Evolutionary conservation across 2,888 invertebrate genomes (phyloP), one percentile per base, ranked within the genome.

Genomic region (Athrips mouffetella): DNA sequence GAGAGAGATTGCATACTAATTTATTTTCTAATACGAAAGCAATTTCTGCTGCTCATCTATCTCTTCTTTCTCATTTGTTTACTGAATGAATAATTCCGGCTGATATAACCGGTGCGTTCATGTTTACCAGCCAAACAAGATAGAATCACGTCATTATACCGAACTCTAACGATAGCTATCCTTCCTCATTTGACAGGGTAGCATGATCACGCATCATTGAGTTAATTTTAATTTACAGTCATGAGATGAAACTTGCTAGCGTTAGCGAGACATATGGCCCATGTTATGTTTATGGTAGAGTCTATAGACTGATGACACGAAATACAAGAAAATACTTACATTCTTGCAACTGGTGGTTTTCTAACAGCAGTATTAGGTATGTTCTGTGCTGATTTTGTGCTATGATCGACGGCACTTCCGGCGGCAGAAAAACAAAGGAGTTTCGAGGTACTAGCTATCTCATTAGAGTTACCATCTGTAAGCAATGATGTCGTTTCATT

Each of bases 391-490:
- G 41, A 46, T 44, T 53, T 59, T 58, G 45, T 59, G 49, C 48
- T 61, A 39, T 50, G 33, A 29, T 18, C 30, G 11, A 53, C 20
- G n/a, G 37, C 52, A 50, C 60, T 58, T 25, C 56, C 50, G 49
- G 52, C 51, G 35, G 55, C 57, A 18, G 47, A 47, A 45, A 63
- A 51, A 57, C 53, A 51, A 47, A 57, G 65, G 35, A 49, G 52
- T 51, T 63, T 68, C 10, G 72, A 61, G 11, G 67, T 59, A 59
- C 62, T 70, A 2, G 68, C 59, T 59, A 87, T 71, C 63, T 81
- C 80, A 67, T 87, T 88, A 30, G 70, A 84, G 63, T 88, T 88
- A 29, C 71, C 73, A 66, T 87, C 87, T 45, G 67, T 86, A 25
- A 63, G 49, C 40, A 71, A 48, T 33, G 66, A 51, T 40, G 57